These are phyloP conservation scores for Hycleus cichorii DNA, from an alignment of 1,140 invertebrate genomes.

Conservation along the genomic window DNA sequence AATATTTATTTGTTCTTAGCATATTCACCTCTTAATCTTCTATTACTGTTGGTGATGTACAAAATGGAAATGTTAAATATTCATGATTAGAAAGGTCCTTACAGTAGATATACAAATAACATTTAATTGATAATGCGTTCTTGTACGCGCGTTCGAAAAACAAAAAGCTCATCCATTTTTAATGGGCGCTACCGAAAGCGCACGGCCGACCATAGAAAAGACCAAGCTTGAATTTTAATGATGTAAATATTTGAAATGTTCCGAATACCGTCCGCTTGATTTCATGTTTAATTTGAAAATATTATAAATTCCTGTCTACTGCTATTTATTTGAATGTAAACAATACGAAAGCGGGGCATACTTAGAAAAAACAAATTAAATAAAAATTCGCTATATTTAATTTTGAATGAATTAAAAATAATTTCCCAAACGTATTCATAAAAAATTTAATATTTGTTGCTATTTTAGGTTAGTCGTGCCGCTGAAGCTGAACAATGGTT, in stretches of 20 bases:
- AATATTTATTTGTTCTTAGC: not conserved
- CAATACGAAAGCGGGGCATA: too few species aligned
- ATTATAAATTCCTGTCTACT: too few species aligned
- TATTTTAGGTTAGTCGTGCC: slow-evolving; percentile 65
- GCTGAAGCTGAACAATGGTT: slow-evolving; percentile 87
- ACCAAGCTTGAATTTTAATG: slow-evolving; percentile 16
- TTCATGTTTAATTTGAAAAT: not conserved
- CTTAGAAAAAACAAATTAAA: too few species aligned
- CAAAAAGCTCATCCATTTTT: slow-evolving; percentile 13
- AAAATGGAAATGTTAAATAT: too few species aligned
- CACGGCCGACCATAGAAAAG: not conserved
- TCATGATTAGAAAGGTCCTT: slow-evolving; percentile 1
- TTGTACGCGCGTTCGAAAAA: slow-evolving; percentile 9
- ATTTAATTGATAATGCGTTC: slow-evolving; percentile 14
- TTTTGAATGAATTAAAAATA: too few species aligned
- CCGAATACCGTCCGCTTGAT: slow-evolving; percentile 3
- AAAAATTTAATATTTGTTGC: not conserved
- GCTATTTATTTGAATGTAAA: too few species aligned
- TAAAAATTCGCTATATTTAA: too few species aligned
- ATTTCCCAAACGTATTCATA: too few species aligned
- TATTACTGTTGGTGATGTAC: too few species aligned
- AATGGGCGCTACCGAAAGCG: not conserved
- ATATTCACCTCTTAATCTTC: too few species aligned
- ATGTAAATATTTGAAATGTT: slow-evolving; percentile 17
- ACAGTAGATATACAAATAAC: slow-evolving; percentile 13